Evolutionary conservation across 2,888 invertebrate species (phyloP).

Genomic region (Rhogogaster chlorosoma): DNA sequence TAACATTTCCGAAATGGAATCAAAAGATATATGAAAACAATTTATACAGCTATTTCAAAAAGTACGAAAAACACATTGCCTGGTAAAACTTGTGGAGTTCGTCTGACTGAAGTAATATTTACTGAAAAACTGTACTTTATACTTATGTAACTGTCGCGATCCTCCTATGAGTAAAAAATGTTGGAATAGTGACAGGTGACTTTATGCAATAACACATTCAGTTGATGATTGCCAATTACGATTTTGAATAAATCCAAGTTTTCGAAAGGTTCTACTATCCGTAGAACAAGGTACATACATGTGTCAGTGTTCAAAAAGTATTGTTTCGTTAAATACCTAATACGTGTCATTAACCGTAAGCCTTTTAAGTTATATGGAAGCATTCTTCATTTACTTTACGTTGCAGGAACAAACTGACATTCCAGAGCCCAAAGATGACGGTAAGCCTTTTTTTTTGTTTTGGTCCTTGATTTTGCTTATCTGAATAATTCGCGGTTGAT

Average conservation of each 20-base stretch:
- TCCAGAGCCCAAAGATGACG: slow-evolving; percentile 88
- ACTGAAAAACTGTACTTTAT: background rate
- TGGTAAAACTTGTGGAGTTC: background rate
- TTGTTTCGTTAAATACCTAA: background rate
- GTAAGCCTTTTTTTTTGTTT: slow-evolving; percentile 78
- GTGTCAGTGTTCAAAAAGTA: background rate
- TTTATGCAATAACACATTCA: background rate
- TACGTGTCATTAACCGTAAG: slow-evolving; percentile 22
- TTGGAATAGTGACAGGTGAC: background rate
- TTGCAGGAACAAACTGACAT: slow-evolving; percentile 91
- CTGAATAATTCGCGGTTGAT: background rate
- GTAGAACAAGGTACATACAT: background rate
- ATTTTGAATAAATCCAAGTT: background rate
- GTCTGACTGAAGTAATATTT: background rate
- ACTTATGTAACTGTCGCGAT: background rate
- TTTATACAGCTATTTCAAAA: background rate
- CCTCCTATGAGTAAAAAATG: background rate
- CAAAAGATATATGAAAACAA: background rate
- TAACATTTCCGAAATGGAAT: background rate
- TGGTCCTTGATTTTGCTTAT: background rate
- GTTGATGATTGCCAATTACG: background rate
- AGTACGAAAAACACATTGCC: background rate
- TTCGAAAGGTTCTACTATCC: background rate
- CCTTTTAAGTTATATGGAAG: slow-evolving; percentile 42
- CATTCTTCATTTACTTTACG: slow-evolving; percentile 63